Evolutionary conservation across 2,113 vertebrate species (phyloP), one percentile per base, ranked within the genome.

Genomic region (Pygoscelis adeliae): DNA sequence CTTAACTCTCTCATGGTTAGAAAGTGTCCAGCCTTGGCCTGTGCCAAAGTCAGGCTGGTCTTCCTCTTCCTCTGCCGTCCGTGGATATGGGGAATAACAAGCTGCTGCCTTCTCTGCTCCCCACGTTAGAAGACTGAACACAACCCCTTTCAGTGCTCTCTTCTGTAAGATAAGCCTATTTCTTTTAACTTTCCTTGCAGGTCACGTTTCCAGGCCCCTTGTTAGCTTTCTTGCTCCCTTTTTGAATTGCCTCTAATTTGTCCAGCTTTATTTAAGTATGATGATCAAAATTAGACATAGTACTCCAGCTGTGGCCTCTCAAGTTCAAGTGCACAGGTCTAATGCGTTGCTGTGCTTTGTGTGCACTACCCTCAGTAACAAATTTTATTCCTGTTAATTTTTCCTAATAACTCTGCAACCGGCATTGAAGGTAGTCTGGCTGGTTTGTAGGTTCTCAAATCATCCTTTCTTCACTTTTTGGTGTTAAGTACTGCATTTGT

Each of bases 41-140:
- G 8, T 76, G 38, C 20, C 2, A 2, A 50, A 15, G 2, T 15
- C 30, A 9, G 32, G 7, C 30, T 55, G 29, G 2, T 81, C 5
- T 89, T 20, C 5, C 8, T 62, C 34, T 59, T 40, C 29, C 29
- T 84, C 26, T 46, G 17, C 23, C 5, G 2, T 30, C 29, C 0
- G 2, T 4, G 4, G 10, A 11, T 15, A 3, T 3, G 13, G 12
- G 34, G 49, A 87, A 13, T 1, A 20, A 3, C 25, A 22, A 34
- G 1, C 18, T 19, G 16, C 11, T 80, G 15, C 30, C 19, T 56
- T 86, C 61, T 52, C 52, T 61, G 8, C 52, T 79, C 3, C 15
- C 5, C 5, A 0, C 3, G 2, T 3, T 6, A 16, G 26, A 25
- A 65, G 23, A n/a, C 53, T 4, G n/a, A 79, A 13, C 1, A 1